Base-by-base conservation (phyloP, 2,888 invertebrate species). In the Troides aeacus region DNA sequence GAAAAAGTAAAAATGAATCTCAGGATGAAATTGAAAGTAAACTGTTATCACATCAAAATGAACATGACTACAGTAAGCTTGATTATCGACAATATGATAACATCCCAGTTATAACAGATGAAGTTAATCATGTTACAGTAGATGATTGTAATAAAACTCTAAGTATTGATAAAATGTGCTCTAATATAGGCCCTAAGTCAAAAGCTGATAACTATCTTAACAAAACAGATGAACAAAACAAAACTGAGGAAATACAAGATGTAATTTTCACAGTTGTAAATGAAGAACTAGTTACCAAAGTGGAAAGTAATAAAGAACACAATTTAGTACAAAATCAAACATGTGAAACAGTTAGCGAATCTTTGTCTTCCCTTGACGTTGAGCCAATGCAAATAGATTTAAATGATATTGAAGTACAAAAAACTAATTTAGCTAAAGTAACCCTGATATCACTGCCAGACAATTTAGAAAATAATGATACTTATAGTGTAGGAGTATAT, bases 1-100 rank as follows among this genome's bases (percentile, higher is more conserved):
- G 84, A 78, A 82, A 79, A 72, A 79, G 80, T 67, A 72, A 70
- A 56, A 78, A 77, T 73, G 86, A 86, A 83, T 82, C 84, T 80
- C 80, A 81, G 42, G 80, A 77, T 72, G 73, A 75, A 70, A 72
- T 46, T 46, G 74, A 75, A 50, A 73, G 68, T 61, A 75, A 74
- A 65, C 73, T 78, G 60, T 61, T 68, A 8, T 72, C 76, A 58
- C 76, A 80, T 76, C 74, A 83, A 72, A 82, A 83, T 73, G 85
- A 85, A 72, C 84, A 85, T 75, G 81, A 85, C 74, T 84, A 84
- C 70, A 84, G 78, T 74, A 81, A 71, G 58, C 64, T 66, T 46
- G 72, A 73, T 60, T 71, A 70, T 68, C 66, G 23, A 24, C 15
- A 53, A 42, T 42, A 59, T 18, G 66, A 21, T 59, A 69, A 68